Conservation (phyloP, 1,140 invertebrate species). For the Drosophila parabipectinata region DNA sequence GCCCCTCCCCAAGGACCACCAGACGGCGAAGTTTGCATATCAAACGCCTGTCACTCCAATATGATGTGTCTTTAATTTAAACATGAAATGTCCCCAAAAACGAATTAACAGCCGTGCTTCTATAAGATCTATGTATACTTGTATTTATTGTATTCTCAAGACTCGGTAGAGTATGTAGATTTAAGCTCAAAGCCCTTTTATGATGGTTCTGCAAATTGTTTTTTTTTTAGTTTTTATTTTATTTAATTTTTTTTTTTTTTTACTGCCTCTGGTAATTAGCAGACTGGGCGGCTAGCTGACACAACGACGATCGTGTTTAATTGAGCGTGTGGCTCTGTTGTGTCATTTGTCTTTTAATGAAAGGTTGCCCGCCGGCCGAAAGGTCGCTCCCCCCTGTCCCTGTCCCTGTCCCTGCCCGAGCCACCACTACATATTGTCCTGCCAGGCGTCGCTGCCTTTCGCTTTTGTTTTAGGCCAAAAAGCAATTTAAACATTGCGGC, state of each 20-base stretch:
- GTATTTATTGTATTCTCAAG: no score
- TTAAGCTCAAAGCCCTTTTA: background rate
- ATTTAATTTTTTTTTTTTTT: background rate
- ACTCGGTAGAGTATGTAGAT: background rate
- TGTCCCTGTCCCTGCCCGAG: background rate
- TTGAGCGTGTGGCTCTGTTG: constrained; percentile 64
- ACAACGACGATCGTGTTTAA: constrained; percentile 75
- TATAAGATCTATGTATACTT: no score
- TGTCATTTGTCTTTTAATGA: constrained; percentile 80
- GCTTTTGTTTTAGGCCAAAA: constrained; percentile 73
- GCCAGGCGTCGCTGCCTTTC: constrained; percentile 47
- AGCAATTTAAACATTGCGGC: constrained; percentile 59
- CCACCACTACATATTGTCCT: constrained; percentile 45
- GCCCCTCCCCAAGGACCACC: constrained; percentile 11
- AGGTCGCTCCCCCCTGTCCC: background rate
- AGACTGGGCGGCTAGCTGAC: constrained; percentile 18
- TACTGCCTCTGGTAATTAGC: constrained; percentile 57
- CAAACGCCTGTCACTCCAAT: constrained; percentile 44
- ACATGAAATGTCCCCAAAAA: constrained; percentile 50
- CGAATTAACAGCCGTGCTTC: constrained; percentile 11
- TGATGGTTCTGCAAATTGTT: background rate
- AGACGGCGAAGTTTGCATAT: constrained; percentile 68
- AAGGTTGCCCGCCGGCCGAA: constrained; percentile 58
- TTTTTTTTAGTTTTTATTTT: constrained; percentile 12
- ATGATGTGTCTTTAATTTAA: constrained; percentile 58